A percentile compares a stretch with the other conserved stretches of the same genome.
Conservation (phyloP, 2,888 invertebrate genomes). For the Schizaphis graminum region DNA sequence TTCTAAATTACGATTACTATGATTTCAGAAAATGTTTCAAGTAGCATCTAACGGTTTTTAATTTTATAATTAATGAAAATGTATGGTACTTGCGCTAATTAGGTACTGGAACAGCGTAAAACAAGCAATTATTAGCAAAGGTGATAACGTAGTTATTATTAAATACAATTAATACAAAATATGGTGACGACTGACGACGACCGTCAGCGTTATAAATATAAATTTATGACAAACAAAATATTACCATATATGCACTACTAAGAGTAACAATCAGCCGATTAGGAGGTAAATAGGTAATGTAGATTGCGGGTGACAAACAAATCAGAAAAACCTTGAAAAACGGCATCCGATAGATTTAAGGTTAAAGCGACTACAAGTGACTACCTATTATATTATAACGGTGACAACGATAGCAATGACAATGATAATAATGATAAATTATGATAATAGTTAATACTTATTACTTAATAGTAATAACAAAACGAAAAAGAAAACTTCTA, state of each 20-base stretch:
- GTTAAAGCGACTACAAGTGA: slow-evolving; percentile 36
- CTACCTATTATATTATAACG: neutral
- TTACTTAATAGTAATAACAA: neutral
- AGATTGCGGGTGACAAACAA: neutral
- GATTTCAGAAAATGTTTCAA: neutral
- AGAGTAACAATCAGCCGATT: neutral
- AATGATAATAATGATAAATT: neutral
- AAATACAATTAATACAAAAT: neutral
- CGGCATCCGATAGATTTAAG: slow-evolving; percentile 42
- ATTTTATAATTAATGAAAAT: neutral
- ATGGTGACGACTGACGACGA: neutral
- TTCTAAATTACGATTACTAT: neutral
- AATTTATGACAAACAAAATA: neutral
- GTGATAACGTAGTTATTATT: neutral
- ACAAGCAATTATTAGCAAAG: neutral
- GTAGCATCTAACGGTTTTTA: neutral
- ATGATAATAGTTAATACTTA: neutral
- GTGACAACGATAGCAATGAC: neutral
- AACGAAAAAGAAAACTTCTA: neutral
- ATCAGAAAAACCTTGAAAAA: slow-evolving; percentile 27
- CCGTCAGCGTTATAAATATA: neutral
- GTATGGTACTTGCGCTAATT: neutral
- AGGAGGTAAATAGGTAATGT: slow-evolving; percentile 7
- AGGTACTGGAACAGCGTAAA: neutral
- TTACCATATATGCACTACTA: slow-evolving; percentile 22